phyloP scores from a whole-genome alignment of 2,113 vertebrate species.

The Brachypteracias leptosomus region DNA sequence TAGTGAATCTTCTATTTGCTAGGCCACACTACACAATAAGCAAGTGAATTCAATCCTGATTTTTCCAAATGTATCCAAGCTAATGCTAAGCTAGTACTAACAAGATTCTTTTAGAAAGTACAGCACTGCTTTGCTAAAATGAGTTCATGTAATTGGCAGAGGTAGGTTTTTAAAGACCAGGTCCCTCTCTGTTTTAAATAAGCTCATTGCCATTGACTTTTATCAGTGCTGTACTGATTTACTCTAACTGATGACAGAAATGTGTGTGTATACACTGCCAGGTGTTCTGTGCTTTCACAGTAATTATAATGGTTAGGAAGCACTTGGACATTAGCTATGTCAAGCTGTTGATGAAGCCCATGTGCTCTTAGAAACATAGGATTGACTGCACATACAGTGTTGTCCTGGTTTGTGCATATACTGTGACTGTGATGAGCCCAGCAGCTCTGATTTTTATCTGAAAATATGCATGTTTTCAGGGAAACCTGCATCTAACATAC shows the following conservation, averaged over 20 bases:
- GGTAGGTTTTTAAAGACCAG: neutral
- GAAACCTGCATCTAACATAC: neutral
- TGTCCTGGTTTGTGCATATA: neutral
- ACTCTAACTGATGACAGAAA: neutral
- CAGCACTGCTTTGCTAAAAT: neutral
- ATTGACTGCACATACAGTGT: fast-evolving
- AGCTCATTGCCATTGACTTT: neutral
- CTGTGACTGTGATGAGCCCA: neutral
- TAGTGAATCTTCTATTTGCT: neutral
- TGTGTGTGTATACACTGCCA: neutral
- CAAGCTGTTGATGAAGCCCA: neutral
- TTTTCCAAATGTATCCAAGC: neutral
- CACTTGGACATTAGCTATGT: neutral
- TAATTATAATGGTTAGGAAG: neutral
- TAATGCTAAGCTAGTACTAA: neutral
- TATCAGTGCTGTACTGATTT: neutral
- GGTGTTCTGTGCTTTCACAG: neutral
- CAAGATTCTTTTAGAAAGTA: neutral
- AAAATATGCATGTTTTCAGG: neutral
- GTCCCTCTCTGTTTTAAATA: neutral
- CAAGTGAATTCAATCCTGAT: neutral
- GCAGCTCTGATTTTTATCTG: neutral
- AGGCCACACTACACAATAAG: neutral
- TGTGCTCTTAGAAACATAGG: neutral
- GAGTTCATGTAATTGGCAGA: neutral